Evolutionary conservation across 2,797 vertebrate species (phyloP), one percentile per base, ranked within the genome.

Genomic region (Syndactyla subalaris): DNA sequence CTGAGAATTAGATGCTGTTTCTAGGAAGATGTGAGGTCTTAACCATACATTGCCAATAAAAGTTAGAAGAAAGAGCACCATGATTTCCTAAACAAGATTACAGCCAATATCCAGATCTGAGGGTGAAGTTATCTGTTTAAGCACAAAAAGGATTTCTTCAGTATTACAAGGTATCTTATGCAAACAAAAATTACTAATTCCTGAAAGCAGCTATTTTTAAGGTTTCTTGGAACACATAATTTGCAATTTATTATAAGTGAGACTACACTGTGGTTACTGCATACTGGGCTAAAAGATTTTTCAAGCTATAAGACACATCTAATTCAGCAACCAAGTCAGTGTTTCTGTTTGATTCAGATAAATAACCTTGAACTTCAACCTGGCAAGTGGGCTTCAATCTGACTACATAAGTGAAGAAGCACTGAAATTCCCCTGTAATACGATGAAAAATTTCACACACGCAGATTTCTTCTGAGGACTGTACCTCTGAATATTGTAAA

Each of bases 61-160:
- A 61, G 21, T 43, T 22, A 57, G 58, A 61, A 73, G 27, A 19
- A 54, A 54, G 30, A 54, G 52, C 52, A 54, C 19, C 52, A 54
- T 32, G 19, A 87, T 51, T 80, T 93, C 90, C 87, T 89, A 34
- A 85, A 85, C 0, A 0, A 85, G 72, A 94, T 72, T 77, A 68
- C 22, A 81, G 71, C 15, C 46, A 43, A 72, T 14, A 39, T 63
- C 81, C 77, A 93, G 71, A 85, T 63, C 78, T 74, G 46, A 66
- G 63, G 57, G 41, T 63, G 48, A 94, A 81, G 67, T 73, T 93
- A 86, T 14, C 85, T 87, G 66, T 63, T 93, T 88, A 89, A 93
- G 77, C 77, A 88, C 27, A 85, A 91, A 88, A 68, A 93, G 62
- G 32, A 95, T 92, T 93, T 95, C 89, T 95, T 20, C 79, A 92